phyloP scores from a whole-genome alignment of 2,113 vertebrate genomes.

The Calidris pygmaea region DNA sequence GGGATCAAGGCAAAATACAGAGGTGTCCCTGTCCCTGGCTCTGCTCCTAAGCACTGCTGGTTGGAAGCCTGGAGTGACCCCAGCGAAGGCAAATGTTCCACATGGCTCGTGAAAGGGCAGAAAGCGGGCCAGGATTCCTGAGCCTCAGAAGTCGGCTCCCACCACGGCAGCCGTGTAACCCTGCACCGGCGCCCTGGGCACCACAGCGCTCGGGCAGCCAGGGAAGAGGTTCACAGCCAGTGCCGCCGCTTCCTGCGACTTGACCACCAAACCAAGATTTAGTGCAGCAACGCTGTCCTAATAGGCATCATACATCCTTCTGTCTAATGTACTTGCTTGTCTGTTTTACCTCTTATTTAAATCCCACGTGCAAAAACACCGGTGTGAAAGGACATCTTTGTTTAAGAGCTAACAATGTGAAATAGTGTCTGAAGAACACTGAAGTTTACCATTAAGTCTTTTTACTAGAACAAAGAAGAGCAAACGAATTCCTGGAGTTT shows the following conservation, averaged over 20 bases:
- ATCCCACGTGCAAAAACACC: not conserved
- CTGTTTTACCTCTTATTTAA: not conserved
- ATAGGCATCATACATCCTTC: not conserved
- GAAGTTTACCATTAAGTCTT: not conserved
- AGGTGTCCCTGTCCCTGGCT: not conserved
- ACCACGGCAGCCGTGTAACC: not conserved
- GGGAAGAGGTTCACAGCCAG: not conserved
- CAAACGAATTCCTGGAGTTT: not conserved
- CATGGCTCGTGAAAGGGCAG: not conserved
- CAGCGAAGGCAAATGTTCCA: not conserved
- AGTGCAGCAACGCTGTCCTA: not conserved
- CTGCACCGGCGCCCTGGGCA: not conserved
- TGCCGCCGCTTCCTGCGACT: not conserved
- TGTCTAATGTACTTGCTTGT: not conserved
- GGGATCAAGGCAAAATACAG: not conserved
- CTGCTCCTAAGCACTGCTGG: not conserved
- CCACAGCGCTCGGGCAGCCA: not conserved
- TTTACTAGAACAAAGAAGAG: not conserved
- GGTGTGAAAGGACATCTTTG: not conserved
- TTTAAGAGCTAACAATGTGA: not conserved
- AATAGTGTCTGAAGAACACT: not conserved
- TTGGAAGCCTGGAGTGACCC: not conserved
- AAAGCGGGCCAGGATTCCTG: not conserved
- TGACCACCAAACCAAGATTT: not conserved
- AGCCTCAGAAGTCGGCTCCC: not conserved